Conservation (phyloP, 53 echinoderm and acorn worm species). For the Paelopatides confundens region DNA sequence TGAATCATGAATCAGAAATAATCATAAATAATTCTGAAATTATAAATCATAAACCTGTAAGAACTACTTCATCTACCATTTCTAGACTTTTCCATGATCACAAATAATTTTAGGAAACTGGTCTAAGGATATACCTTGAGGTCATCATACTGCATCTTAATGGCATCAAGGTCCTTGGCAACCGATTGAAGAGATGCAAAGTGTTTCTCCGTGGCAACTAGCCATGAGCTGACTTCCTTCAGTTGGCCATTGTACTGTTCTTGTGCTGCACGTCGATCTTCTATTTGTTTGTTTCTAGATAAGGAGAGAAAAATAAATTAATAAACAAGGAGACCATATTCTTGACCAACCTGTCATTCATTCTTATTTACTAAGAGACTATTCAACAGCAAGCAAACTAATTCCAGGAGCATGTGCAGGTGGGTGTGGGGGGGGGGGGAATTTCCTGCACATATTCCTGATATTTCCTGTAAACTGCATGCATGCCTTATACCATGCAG, state of each 20-base stretch:
- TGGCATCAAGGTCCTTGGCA: slow-evolving; percentile 83
- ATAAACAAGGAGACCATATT: neutral
- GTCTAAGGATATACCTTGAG: slow-evolving; percentile 73
- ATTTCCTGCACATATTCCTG: no score
- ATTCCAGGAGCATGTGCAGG: no score
- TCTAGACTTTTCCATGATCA: no score
- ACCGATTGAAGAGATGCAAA: slow-evolving; percentile 78
- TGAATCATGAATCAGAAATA: neutral
- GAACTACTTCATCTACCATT: no score
- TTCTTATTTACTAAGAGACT: no score
- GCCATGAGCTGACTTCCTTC: slow-evolving; percentile 94
- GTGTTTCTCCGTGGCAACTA: slow-evolving; percentile 78
- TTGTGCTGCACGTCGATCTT: slow-evolving; percentile 85
- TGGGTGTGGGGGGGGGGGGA: no score
- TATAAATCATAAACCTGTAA: no score
- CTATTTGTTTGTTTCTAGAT: slow-evolving; percentile 69
- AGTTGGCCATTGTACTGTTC: slow-evolving; percentile 84
- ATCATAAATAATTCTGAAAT: neutral
- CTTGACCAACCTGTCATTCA: no score
- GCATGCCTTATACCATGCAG: no score
- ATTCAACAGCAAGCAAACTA: no score
- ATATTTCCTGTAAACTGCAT: no score
- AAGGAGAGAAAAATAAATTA: neutral
- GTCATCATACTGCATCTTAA: slow-evolving; percentile 91
- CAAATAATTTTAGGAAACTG: no score